A percentile compares a stretch with the other conserved stretches of the same genome.
These are phyloP conservation scores for Sinocyclocheilus anophthalmus DNA, from an alignment of 2,113 vertebrate genomes.

Conservation along the genomic window DNA sequence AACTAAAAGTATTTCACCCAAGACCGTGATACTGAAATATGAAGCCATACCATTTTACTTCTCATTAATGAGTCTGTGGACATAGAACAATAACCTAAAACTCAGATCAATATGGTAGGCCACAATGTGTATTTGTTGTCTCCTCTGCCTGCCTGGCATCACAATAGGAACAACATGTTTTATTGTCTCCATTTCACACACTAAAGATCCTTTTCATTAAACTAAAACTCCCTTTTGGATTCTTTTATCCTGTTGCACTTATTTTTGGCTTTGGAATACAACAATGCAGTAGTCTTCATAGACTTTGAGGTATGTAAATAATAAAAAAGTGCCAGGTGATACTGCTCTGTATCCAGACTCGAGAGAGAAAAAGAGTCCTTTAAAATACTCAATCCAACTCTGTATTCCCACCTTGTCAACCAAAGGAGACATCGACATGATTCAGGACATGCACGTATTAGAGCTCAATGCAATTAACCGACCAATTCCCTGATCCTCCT, in stretches of 20 bases:
- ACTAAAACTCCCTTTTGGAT: slow-evolving; percentile 10
- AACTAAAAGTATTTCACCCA: slow-evolving; percentile 44
- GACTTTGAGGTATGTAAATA: background rate
- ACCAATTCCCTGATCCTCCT: slow-evolving; percentile 64
- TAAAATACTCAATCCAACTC: slow-evolving; percentile 35
- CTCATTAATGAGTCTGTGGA: slow-evolving; percentile 57
- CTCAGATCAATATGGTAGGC: slow-evolving; percentile 63
- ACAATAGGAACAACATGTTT: slow-evolving; percentile 53
- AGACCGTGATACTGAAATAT: slow-evolving; percentile 30
- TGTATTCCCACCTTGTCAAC: slow-evolving; percentile 52
- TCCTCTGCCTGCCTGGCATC: slow-evolving; percentile 52
- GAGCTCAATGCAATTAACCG: slow-evolving; percentile 72
- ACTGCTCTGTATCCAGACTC: background rate
- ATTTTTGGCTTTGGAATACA: slow-evolving; percentile 2
- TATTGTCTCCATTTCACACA: slow-evolving; percentile 41
- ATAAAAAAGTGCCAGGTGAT: background rate
- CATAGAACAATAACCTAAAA: slow-evolving; percentile 55
- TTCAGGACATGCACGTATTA: slow-evolving; percentile 71
- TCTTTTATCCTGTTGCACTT: slow-evolving; percentile 16
- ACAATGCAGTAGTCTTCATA: slow-evolving; percentile 6
- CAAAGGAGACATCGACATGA: slow-evolving; percentile 63
- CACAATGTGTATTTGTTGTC: slow-evolving; percentile 41
- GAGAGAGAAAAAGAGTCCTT: slow-evolving; percentile 18
- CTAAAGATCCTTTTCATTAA: slow-evolving; percentile 23
- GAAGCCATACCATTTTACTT: slow-evolving; percentile 40